phyloP scores from a whole-genome alignment of 2,797 vertebrate species.

The Girardinus metallicus region DNA sequence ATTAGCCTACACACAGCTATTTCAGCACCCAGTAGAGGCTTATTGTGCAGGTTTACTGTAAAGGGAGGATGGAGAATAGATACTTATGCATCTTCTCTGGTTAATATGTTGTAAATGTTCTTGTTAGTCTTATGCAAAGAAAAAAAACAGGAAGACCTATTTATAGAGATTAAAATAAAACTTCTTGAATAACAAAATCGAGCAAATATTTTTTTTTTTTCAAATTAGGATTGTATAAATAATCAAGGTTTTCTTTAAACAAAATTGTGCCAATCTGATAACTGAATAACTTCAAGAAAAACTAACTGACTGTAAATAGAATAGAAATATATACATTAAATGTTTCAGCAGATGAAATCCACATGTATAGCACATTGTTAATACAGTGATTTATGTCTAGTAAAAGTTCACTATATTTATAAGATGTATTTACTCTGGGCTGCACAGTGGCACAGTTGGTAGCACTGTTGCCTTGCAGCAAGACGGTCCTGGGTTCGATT shows the following conservation, averaged over 20 bases:
- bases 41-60: neutral
- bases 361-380: slow-evolving; percentile 4
- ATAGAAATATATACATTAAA: neutral
- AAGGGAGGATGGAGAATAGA: neutral
- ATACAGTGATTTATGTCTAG: neutral
- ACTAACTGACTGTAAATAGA: neutral
- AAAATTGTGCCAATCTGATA: neutral
- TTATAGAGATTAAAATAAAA: neutral
- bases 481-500: no score
- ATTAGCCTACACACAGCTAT: slow-evolving; percentile 3
- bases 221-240: neutral
- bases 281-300: neutral
- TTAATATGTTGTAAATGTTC: neutral
- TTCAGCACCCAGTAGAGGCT: neutral
- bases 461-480: no score
- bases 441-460: no score
- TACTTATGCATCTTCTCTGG: neutral
- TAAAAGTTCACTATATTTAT: neutral
- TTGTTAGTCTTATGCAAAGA: neutral
- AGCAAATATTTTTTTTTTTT: neutral
- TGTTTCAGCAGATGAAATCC: neutral
- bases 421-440: neutral
- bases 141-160: neutral
- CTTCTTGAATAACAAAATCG: neutral
- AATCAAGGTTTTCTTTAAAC: neutral